These are phyloP conservation scores for Malurus melanocephalus DNA, from an alignment of 2,113 vertebrate species.

Conservation along the genomic window DNA sequence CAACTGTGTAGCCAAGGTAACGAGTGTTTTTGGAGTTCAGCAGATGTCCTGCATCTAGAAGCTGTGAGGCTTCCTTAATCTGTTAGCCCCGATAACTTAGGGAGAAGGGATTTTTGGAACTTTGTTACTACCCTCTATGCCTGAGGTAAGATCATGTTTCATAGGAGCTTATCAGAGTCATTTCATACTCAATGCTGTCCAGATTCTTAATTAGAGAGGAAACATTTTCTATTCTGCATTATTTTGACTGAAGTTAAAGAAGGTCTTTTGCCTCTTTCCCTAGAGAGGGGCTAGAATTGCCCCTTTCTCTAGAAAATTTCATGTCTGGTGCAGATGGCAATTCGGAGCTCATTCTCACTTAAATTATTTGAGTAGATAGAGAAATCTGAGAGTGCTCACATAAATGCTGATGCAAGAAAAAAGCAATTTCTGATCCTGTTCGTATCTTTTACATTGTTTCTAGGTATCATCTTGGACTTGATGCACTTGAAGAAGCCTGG, in stretches of 20 bases:
- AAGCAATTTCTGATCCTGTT: background rate
- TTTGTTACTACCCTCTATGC: background rate
- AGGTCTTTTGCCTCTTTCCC: background rate
- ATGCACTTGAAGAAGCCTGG: constrained; percentile 89
- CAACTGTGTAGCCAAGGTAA: background rate
- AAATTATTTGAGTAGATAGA: background rate
- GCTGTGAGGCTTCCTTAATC: background rate
- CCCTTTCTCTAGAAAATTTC: background rate
- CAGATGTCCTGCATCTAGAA: background rate
- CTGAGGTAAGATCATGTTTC: background rate
- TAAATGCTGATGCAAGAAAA: background rate
- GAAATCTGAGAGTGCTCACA: background rate
- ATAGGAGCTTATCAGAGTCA: background rate
- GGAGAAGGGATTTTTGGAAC: background rate
- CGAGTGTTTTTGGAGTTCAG: background rate
- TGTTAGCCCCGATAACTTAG: background rate
- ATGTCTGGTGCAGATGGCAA: background rate
- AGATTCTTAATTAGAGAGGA: background rate
- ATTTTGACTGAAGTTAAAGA: background rate
- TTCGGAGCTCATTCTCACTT: background rate
- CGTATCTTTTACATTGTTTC: background rate
- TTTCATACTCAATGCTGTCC: background rate
- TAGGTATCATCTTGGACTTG: constrained; percentile 90
- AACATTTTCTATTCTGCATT: background rate
- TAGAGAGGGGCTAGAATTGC: background rate